Percentiles rank a stretch among this genome's conserved stretches.
Evolutionary conservation across 1,140 invertebrate genomes (phyloP).

Genomic region (Chymomyza costata): DNA sequence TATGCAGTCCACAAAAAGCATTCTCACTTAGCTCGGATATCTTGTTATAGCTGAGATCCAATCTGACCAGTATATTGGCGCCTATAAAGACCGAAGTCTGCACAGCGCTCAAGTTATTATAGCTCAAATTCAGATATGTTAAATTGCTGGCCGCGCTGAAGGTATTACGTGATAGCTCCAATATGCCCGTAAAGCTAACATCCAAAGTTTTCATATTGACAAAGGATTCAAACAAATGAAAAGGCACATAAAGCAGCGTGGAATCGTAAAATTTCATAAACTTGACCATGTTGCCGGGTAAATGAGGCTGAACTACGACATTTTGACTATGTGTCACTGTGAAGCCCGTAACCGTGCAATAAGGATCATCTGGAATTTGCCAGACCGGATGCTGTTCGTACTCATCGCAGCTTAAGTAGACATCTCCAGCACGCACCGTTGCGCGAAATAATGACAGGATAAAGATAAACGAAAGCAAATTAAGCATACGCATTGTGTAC

Average conservation of each 20-base stretch:
- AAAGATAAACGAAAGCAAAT: slow-evolving; percentile 12
- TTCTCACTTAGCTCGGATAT: slow-evolving; percentile 54
- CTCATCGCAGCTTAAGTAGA: slow-evolving; percentile 62
- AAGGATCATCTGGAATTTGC: slow-evolving; percentile 53
- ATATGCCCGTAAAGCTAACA: slow-evolving; percentile 59
- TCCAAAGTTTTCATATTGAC: slow-evolving; percentile 57
- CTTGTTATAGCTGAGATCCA: slow-evolving; percentile 62
- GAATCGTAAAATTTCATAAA: slow-evolving; percentile 74
- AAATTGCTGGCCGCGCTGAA: slow-evolving; percentile 61
- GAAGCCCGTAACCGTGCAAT: slow-evolving; percentile 67
- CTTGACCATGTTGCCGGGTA: slow-evolving; percentile 54
- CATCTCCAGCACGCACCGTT: slow-evolving; percentile 32
- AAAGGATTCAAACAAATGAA: slow-evolving; percentile 65
- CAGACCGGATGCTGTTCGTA: slow-evolving; percentile 50
- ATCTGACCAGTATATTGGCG: slow-evolving; percentile 50
- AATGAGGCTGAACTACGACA: slow-evolving; percentile 52
- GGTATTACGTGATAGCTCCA: slow-evolving; percentile 61
- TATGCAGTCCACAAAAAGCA: slow-evolving; percentile 58
- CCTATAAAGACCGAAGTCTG: slow-evolving; percentile 66
- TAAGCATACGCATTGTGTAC: slow-evolving; percentile 6
- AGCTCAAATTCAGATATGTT: slow-evolving; percentile 54
- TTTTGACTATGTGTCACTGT: slow-evolving; percentile 66
- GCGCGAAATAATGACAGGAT: neutral
- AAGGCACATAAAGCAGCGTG: slow-evolving; percentile 61
- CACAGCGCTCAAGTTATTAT: slow-evolving; percentile 64